Percentiles rank a stretch among this genome's conserved stretches.
phyloP scores from a whole-genome alignment of 2,797 vertebrate genomes.

The Bradypus variegatus region DNA sequence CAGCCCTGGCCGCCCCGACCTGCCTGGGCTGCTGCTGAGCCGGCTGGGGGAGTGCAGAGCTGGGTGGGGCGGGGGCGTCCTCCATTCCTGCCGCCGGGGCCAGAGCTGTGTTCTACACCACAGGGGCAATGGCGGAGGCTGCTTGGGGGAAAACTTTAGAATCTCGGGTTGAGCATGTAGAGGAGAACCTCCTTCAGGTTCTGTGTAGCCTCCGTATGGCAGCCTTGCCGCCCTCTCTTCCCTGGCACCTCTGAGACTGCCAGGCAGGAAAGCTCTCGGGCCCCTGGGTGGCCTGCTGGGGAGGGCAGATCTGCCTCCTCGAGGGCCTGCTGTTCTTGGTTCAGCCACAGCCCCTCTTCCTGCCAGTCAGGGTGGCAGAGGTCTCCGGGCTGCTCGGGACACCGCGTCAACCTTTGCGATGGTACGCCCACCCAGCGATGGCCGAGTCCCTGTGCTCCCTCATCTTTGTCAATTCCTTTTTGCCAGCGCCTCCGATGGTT shows the following conservation, averaged over 20 bases:
- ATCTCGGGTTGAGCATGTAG: rapidly evolving
- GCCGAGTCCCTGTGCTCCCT: rapidly evolving
- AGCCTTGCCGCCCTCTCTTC: rapidly evolving
- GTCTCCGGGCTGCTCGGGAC: rapidly evolving
- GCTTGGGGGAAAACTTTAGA: too few species aligned
- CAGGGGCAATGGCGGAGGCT: too few species aligned
- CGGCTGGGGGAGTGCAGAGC: too few species aligned
- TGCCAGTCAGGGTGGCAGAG: neutral
- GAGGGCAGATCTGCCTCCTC: rapidly evolving
- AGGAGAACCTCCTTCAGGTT: too few species aligned
- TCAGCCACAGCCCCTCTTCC: rapidly evolving
- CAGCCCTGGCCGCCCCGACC: rapidly evolving
- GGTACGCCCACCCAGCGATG: neutral
- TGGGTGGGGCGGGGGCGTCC: neutral
- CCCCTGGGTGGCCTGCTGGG: neutral
- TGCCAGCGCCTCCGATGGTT: neutral
- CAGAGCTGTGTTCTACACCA: rapidly evolving
- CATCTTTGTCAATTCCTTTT: neutral
- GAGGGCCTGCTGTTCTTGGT: rapidly evolving
- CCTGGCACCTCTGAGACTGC: neutral
- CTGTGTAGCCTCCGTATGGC: neutral
- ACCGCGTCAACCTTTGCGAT: rapidly evolving
- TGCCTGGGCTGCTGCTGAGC: neutral
- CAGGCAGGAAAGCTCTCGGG: neutral
- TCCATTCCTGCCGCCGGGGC: rapidly evolving